Evolutionary conservation across 37 sponge, comb jelly and placozoan species (phyloP), one percentile per base, ranked within the genome.

Genomic region (Haliclona indistincta): DNA sequence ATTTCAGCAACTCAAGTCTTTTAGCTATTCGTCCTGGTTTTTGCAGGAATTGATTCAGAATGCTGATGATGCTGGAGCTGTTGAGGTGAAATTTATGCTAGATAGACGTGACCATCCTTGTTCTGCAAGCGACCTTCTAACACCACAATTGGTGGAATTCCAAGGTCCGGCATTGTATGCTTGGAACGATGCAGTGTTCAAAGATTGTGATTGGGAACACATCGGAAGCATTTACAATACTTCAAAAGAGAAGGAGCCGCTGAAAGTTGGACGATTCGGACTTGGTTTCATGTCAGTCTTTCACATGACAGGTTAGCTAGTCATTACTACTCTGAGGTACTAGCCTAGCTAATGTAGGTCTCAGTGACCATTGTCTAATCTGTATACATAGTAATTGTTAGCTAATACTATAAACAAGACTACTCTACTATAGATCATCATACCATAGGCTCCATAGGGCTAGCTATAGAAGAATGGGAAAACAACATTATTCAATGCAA

Each of bases 271-370:
- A 35, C 70, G 89, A 38, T 93, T 88, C 64, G 93, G 93, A 38
- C 64, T 88, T 41, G 93, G 93, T 19, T 93, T 93, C 74, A 68
- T n/a, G n/a, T n/a, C n/a, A n/a, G n/a, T n/a, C n/a, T n/a, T n/a
- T n/a, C n/a, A n/a, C n/a, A n/a, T n/a, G n/a, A n/a, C n/a, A n/a
- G n/a, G n/a, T n/a, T n/a, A n/a, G n/a, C n/a, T n/a, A n/a, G n/a
- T n/a, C n/a, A n/a, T n/a, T n/a, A n/a, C n/a, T n/a, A n/a, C n/a
- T n/a, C n/a, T n/a, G n/a, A n/a, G n/a, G n/a, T n/a, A n/a, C n/a
- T n/a, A n/a, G n/a, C n/a, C n/a, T n/a, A n/a, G n/a, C n/a, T n/a
- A n/a, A n/a, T n/a, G n/a, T n/a, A n/a, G n/a, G n/a, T n/a, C n/a
- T n/a, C n/a, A n/a, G n/a, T n/a, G n/a, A n/a, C n/a, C n/a, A n/a